These are phyloP conservation scores for Otolemur crassicaudatus DNA, from an alignment of 2,797 vertebrate genomes.

Conservation along the genomic window DNA sequence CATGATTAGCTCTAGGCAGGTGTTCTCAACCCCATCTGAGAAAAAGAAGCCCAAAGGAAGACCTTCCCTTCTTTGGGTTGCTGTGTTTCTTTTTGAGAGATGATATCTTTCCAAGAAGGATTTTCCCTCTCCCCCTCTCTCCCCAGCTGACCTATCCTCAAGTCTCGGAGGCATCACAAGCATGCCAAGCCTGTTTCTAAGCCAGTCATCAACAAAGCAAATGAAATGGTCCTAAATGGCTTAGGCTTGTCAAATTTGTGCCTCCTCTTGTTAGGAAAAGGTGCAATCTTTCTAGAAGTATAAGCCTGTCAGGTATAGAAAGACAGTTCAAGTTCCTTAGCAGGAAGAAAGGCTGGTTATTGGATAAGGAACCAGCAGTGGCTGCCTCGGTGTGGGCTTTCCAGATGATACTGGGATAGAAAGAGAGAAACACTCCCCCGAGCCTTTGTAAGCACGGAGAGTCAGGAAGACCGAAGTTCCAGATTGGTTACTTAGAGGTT, in stretches of 20 bases:
- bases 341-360: not conserved
- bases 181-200: not conserved
- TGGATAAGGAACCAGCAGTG: not conserved
- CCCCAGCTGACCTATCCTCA: not conserved
- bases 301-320: not conserved
- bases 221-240: not conserved
- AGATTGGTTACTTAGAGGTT: not conserved
- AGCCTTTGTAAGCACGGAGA: not conserved
- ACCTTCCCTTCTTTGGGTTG: not conserved
- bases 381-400: not conserved
- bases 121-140: not conserved
- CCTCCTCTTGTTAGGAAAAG: not conserved
- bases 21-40: not conserved
- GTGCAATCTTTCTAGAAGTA: not conserved
- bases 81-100: not conserved
- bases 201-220: not conserved
- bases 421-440: accelerated
- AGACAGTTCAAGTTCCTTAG: not conserved
- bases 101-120: not conserved
- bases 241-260: not conserved
- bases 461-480: not conserved
- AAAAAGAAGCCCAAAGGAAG: not conserved
- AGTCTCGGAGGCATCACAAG: not conserved
- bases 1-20: not conserved
- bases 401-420: not conserved